Base-by-base conservation (phyloP, 2,888 invertebrate species). In the Neria commutata region DNA sequence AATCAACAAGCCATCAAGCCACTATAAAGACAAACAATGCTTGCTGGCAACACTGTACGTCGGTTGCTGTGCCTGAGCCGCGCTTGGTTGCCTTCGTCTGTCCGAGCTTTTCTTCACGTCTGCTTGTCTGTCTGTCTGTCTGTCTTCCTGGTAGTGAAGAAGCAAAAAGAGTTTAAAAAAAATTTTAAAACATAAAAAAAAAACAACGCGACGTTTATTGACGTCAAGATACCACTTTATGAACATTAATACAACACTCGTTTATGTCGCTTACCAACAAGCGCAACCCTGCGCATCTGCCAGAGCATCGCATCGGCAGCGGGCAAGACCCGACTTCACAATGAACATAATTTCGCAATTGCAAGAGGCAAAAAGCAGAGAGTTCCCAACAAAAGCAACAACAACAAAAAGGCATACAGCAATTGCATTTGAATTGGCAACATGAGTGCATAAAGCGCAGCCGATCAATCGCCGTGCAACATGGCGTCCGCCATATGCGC, bases 191-290 rank as follows among this genome's bases (percentile, higher is more conserved):
- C 52, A 52, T 23, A 33, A n/a, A n/a, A n/a, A 46, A 33, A 34
- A 23, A 61, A 37, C 50, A 65, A 67, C 72, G 73, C 75, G 77
- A 77, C 78, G 78, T 77, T 78, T 77, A 77, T 78, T 77, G 77
- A 78, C 78, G 78, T 77, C 72, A 74, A 75, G 76, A 78, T 77
- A 76, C 78, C 78, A 77, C 78, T 74, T 76, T 78, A 76, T 74
- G 78, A 78, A 77, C 78, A 78, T 77, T 77, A 77, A 77, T 75
- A 73, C 77, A 77, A 77, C 77, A 78, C 78, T 76, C 79, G 76
- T 77, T 77, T 77, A 77, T 73, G 78, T 74, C 76, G 77, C 76
- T 76, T 77, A 76, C 74, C 73, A 76, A 77, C 77, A 78, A 76
- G 76, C 71, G 57, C 60, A 62, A 40, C 11, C n/a, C 16, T 37